Percentiles rank a stretch among this genome's conserved stretches.
Evolutionary conservation across 2,797 vertebrate species (phyloP).

Genomic region (Lophotriccus pileatus): DNA sequence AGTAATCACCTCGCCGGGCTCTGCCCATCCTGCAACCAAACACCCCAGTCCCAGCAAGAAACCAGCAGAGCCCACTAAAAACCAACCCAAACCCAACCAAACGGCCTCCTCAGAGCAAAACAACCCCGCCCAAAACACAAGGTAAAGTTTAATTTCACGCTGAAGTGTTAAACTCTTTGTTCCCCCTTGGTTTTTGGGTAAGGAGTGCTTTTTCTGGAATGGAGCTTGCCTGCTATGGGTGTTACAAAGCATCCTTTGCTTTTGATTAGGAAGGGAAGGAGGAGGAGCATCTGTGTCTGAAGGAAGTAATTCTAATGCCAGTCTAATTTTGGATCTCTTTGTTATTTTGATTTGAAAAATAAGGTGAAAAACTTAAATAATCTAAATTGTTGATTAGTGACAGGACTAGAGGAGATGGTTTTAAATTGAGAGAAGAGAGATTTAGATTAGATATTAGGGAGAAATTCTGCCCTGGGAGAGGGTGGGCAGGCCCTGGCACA

Average conservation of each 20-base stretch:
- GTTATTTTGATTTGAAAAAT: background rate
- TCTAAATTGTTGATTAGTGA: background rate
- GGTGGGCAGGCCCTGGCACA: background rate
- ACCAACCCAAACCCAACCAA: background rate
- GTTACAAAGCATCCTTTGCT: background rate
- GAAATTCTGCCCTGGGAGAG: background rate
- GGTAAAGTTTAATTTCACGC: conserved; percentile 14
- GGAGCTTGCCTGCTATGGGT: background rate
- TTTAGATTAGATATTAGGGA: background rate
- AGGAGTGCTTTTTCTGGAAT: conserved; percentile 3
- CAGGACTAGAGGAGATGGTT: background rate
- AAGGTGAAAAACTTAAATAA: background rate
- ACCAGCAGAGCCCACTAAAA: conserved; percentile 28
- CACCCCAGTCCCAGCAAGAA: background rate
- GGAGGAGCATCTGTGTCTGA: background rate
- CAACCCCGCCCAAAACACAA: background rate
- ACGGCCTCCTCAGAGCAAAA: background rate
- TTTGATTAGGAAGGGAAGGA: background rate
- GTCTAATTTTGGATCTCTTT: background rate
- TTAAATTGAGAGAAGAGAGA: background rate
- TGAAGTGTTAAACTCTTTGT: background rate
- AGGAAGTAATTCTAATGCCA: background rate
- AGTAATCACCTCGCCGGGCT: conserved; percentile 75
- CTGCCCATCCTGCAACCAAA: conserved; percentile 19
- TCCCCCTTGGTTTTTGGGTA: background rate